Evolutionary conservation across 2,888 invertebrate genomes (phyloP), one percentile per base, ranked within the genome.

Genomic region (Yponomeuta plumbellus): DNA sequence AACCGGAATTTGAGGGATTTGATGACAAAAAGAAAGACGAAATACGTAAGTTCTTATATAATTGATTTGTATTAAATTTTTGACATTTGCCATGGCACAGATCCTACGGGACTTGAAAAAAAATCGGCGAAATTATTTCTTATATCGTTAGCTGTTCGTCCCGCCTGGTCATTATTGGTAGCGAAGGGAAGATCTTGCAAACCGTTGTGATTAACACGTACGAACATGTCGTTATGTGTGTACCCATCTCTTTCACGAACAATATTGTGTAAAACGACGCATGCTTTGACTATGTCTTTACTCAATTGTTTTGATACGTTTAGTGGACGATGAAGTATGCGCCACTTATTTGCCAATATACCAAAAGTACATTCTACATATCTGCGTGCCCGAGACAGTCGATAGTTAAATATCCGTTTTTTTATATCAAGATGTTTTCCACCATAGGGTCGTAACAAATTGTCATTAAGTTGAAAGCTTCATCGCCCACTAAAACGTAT

Each of bases 361-460:
- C 76, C 78, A 73, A 80, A 80, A 61, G 73, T 68, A 66, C 74
- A 75, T 68, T 79, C 74, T 56, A 76, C 72, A 65, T 71, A 73
- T 68, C 74, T 70, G 70, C 76, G 67, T 61, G 76, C 79, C 66
- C 71, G 66, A 22, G 69, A 69, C 65, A 76, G 69, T 66, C 76
- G 65, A 64, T 76, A 72, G 67, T 79, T 76, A 69, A 75, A 78
- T 65, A 74, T 70, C 67, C 69, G 66, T 73, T 76, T 72, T 57
- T 67, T 68, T n/a, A 67, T 34, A 17, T 56, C 61, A 64, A 74
- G 69, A 66, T 73, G 68, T 70, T 67, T 71, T 68, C 75, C 72
- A 64, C 71, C 73, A 70, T 72, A 76, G 34, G 76, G 74, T 67
- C 73, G 67, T 65, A 77, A 65, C 23, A 75, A 61, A 70, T 75